Conservation (phyloP, 2,888 invertebrate species). For the Mesopsocus fuscifrons region DNA sequence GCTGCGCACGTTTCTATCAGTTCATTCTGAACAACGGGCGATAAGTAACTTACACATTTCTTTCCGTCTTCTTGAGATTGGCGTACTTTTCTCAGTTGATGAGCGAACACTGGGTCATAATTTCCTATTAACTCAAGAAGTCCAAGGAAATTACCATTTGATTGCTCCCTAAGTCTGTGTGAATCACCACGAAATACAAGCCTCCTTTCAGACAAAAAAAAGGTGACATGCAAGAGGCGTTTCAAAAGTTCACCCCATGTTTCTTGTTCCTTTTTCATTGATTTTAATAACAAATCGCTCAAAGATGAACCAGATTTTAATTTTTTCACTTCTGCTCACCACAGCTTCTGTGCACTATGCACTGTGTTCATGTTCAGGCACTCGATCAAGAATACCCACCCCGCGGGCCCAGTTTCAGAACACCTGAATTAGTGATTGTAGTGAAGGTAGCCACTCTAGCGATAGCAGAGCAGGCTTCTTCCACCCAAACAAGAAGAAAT, state of each 20-base stretch:
- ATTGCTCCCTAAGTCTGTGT: background rate
- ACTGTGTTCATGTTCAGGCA: too few relatives aligned
- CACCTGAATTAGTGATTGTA: too few relatives aligned
- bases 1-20: slow-evolving; percentile 13
- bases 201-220: background rate
- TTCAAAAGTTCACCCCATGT: background rate
- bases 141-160: slow-evolving; percentile 14
- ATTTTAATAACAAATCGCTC: background rate
- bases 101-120: slow-evolving; percentile 15
- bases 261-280: background rate
- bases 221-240: background rate
- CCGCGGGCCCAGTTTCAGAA: too few relatives aligned
- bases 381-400: too few relatives aligned
- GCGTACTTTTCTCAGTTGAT: slow-evolving; percentile 14
- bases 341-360: too few relatives aligned
- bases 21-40: slow-evolving; percentile 15
- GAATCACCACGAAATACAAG: background rate
- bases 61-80: slow-evolving; percentile 11
- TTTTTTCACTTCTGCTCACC: background rate
- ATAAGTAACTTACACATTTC: background rate
- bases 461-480: too few relatives aligned
- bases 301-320: background rate
- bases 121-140: slow-evolving; percentile 14
- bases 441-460: too few relatives aligned
- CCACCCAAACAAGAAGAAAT: too few relatives aligned